Evolutionary conservation across 2,888 invertebrate species (phyloP).

Genomic region (Branchipolynoe longqiensis): DNA sequence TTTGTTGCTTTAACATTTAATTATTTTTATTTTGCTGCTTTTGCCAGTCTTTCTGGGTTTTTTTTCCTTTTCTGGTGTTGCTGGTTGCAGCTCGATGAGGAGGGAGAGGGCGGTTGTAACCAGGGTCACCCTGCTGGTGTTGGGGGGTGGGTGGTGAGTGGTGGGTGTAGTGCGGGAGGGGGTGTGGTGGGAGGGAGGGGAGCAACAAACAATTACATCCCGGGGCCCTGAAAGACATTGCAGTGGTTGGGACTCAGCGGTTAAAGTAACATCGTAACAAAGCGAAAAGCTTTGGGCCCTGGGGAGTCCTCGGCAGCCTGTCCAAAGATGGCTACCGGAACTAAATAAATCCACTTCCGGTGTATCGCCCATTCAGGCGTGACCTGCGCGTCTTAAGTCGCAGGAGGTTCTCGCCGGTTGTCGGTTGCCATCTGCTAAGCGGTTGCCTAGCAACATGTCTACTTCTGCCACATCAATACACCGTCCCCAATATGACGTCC

Average conservation of each 20-base stretch:
- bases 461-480: background rate
- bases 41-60: too few relatives aligned
- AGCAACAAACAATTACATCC: slow-evolving; percentile 1
- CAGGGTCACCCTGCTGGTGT: too few relatives aligned
- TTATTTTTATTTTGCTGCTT: too few relatives aligned
- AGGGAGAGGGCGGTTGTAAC: too few relatives aligned
- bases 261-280: background rate
- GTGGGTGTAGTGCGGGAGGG: too few relatives aligned
- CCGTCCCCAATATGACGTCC: background rate
- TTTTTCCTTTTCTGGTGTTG: too few relatives aligned
- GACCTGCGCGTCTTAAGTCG: too few relatives aligned
- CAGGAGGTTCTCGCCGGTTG: background rate
- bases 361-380: too few relatives aligned
- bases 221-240: slow-evolving; percentile 22
- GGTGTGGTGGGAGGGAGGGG: too few relatives aligned
- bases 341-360: slow-evolving; percentile 2
- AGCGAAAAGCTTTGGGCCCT: slow-evolving; percentile 16
- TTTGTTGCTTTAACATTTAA: too few relatives aligned
- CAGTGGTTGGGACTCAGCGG: background rate
- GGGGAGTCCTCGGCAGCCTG: background rate
- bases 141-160: too few relatives aligned
- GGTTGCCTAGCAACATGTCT: background rate
- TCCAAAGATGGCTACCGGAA: background rate
- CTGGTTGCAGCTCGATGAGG: too few relatives aligned
- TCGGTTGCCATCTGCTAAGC: background rate